Percentiles rank a stretch among this genome's conserved stretches.
phyloP scores from a whole-genome alignment of 2,888 invertebrate genomes.

The Amblyteles armatorius region DNA sequence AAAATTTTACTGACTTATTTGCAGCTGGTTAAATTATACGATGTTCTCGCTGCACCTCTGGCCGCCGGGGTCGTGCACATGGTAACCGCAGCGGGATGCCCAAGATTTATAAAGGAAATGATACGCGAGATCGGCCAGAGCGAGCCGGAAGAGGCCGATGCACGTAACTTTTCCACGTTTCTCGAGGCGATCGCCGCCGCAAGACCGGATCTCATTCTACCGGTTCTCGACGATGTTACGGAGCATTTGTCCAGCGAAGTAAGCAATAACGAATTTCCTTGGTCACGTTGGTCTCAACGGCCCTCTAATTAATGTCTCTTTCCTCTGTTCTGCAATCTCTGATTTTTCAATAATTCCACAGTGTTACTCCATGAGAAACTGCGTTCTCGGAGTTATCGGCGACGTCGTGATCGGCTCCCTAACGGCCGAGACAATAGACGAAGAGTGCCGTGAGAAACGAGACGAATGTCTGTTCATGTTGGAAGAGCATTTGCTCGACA shows the following conservation, averaged over 20 bases:
- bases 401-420: conserved; percentile 91
- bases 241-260: conserved; percentile 80
- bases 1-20: conserved; percentile 75
- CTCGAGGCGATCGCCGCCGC: conserved; percentile 77
- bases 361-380: conserved; percentile 90
- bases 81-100: conserved; percentile 88
- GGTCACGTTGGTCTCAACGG: not conserved
- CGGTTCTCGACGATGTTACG: conserved; percentile 78
- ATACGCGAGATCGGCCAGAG: conserved; percentile 91
- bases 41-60: conserved; percentile 89
- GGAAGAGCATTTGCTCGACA: conserved; percentile 93
- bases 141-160: conserved; percentile 86
- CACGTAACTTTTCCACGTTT: conserved; percentile 81
- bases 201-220: conserved; percentile 77
- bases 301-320: not conserved
- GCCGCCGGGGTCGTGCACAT: conserved; percentile 90
- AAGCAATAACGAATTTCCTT: not conserved
- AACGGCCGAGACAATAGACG: conserved; percentile 90
- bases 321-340: not conserved
- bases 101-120: conserved; percentile 90
- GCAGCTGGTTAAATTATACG: conserved; percentile 91
- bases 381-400: conserved; percentile 93
- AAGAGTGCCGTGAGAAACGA: conserved; percentile 89
- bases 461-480: conserved; percentile 93
- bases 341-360: conserved; percentile 75